These are phyloP conservation scores for Notarius lentiginosus DNA, from an alignment of 2,113 vertebrate species.

Conservation along the genomic window DNA sequence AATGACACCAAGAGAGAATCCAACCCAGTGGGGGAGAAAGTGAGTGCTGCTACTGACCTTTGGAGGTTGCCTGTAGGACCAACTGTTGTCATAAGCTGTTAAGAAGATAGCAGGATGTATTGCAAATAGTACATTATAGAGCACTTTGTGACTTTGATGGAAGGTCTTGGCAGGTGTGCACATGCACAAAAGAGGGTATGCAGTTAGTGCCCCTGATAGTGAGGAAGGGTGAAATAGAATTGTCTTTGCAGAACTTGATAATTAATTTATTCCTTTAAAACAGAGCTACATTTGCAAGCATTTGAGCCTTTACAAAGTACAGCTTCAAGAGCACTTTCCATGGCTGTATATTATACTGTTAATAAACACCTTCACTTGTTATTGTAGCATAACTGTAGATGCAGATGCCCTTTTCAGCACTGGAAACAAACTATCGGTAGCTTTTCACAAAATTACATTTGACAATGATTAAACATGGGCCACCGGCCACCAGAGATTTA, in stretches of 20 bases:
- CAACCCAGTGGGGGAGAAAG: background rate
- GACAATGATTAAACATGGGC: background rate
- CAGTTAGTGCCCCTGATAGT: background rate
- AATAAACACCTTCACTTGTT: too few species aligned
- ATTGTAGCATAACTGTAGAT: background rate
- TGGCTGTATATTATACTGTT: background rate
- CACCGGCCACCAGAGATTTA: background rate
- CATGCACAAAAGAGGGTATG: background rate
- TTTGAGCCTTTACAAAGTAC: background rate
- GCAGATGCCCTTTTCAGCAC: background rate
- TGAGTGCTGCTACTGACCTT: background rate
- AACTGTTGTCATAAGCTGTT: background rate
- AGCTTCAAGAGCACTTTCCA: background rate
- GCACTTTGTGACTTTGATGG: background rate
- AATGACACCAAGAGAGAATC: background rate
- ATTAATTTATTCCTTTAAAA: background rate
- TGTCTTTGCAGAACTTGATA: background rate
- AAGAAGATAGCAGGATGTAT: background rate
- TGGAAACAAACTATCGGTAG: background rate
- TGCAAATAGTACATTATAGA: background rate
- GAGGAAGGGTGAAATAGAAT: background rate
- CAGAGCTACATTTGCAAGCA: background rate
- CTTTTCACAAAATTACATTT: background rate
- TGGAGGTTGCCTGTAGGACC: background rate
- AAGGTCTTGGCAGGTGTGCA: background rate